Percentiles rank a stretch among this genome's conserved stretches.
phyloP scores from a whole-genome alignment of 1,140 invertebrate species.

The Formica selysi region DNA sequence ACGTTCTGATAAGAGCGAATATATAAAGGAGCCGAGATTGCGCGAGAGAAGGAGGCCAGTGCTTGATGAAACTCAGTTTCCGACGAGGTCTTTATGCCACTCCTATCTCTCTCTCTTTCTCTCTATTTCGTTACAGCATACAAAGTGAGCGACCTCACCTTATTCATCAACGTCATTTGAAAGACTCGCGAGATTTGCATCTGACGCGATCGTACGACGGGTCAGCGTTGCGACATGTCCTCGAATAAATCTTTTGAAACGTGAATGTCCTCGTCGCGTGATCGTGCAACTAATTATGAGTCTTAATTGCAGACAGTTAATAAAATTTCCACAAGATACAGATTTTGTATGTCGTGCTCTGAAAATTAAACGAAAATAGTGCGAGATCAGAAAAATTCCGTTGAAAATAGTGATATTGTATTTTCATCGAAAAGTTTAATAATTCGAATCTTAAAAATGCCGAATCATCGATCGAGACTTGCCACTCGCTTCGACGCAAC shows the following conservation, averaged over 20 bases:
- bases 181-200: conserved; percentile 77
- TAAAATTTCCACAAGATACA: no score
- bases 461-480: no score
- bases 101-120: conserved; percentile 20
- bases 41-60: conserved; percentile 47
- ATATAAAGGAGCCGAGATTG: conserved; percentile 76
- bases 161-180: conserved; percentile 79
- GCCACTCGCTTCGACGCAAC: neutral
- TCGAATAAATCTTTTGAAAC: no score
- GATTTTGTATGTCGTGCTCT: no score
- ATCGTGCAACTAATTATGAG: neutral
- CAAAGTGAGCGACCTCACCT: conserved; percentile 58
- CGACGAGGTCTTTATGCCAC: conserved; percentile 55
- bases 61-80: conserved; percentile 75
- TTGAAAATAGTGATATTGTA: no score
- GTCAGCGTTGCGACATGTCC: no score
- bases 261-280: neutral
- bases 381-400: no score
- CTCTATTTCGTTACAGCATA: conserved; percentile 47
- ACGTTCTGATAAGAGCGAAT: conserved; percentile 68
- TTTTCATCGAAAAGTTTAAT: no score
- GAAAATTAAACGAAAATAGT: no score
- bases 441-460: no score
- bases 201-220: conserved; percentile 39
- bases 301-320: no score